Conservation (phyloP, 1,140 invertebrate genomes). For the Macrobrachium rosenbergii region DNA sequence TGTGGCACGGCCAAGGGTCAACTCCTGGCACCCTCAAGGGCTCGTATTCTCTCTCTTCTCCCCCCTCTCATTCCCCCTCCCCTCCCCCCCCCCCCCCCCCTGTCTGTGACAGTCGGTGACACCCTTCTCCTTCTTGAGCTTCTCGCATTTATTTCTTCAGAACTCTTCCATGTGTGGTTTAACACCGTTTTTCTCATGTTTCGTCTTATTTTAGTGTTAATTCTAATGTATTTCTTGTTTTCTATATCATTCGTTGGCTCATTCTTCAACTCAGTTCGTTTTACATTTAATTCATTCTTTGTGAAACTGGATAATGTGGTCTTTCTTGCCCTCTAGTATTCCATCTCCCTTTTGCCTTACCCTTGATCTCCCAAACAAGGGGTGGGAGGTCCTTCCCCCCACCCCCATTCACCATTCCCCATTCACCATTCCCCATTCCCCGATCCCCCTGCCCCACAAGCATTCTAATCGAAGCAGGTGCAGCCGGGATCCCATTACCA, state of each 20-base stretch:
- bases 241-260: not conserved
- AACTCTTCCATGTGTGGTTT: too few species aligned
- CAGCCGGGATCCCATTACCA: not conserved
- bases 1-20: too few species aligned
- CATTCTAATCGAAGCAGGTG: not conserved
- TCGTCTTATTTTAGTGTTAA: too few species aligned
- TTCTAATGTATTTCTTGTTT: too few species aligned
- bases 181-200: too few species aligned
- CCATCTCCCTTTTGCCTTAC: not conserved
- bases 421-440: not conserved
- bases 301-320: too few species aligned
- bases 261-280: not conserved
- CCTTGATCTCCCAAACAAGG: not conserved
- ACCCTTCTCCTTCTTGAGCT: too few species aligned
- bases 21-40: too few species aligned
- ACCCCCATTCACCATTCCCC: not conserved
- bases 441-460: constrained; percentile 6
- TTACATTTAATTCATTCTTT: not conserved
- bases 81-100: not conserved
- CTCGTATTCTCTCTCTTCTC: not conserved
- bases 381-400: too few species aligned
- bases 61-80: not conserved
- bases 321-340: too few species aligned
- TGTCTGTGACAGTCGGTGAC: too few species aligned
- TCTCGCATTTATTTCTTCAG: too few species aligned